Evolutionary conservation across 2,113 vertebrate genomes (phyloP), one percentile per base, ranked within the genome.

Genomic region (Prunella fulvescens): DNA sequence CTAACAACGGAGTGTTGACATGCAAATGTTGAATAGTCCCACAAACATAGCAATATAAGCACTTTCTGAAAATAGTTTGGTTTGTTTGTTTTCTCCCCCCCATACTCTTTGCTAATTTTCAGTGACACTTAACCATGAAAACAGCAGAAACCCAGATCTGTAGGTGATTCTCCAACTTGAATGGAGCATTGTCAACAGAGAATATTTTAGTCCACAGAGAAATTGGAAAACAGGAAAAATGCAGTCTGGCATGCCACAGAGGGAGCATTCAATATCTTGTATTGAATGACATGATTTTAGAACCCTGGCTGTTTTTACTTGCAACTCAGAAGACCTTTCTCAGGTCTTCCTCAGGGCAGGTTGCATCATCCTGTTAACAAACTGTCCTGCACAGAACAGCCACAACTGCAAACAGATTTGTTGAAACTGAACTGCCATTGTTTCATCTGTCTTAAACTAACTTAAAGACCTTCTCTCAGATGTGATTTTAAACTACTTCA

Each of bases 171-270:
- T 19, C 7, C 44, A 81, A 6, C 16, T 11, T 82, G 25, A 94
- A 82, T 40, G 28, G 19, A 72, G 9, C 53, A 76, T 29, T 88
- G 48, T 93, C 51, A 35, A 57, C 24, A 57, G 35, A 22, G 19
- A 82, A 69, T 74, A 80, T 85, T 92, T 90, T 65, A 80, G 66
- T 80, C 70, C 78, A 53, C 25, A 69, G 48, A 80, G 23, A 85
- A 90, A 88, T 2, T 14, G 7, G 19, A 95, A 95, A 93, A 87
- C 88, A 95, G 78, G 74, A 93, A 77, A 85, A 95, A 79, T 80
- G 17, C 8, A 64, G 28, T n/a, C 31, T 42, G 70, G 25, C 0
- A 3, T 40, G 44, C 53, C 23, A 88, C 66, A 87, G 62, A 77
- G 22, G 35, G 4, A 13, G 5, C 23, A 83, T 92, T 96, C 71